A percentile compares a stretch with the other conserved stretches of the same genome.
These are phyloP conservation scores for Perodicticus potto DNA, from an alignment of 2,797 vertebrate species.

Conservation along the genomic window DNA sequence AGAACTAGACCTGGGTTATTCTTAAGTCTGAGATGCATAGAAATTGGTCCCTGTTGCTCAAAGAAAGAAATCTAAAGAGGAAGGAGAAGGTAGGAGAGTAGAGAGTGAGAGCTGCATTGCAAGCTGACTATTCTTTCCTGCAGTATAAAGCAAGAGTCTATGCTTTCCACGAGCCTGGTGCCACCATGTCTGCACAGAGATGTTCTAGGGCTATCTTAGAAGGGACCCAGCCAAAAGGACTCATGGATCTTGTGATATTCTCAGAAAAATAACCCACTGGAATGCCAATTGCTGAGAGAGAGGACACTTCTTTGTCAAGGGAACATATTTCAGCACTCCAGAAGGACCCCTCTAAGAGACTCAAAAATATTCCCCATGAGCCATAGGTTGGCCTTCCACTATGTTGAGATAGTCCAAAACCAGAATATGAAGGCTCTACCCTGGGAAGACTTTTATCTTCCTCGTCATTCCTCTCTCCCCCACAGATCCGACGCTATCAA, in stretches of 20 bases:
- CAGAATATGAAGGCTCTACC: neutral
- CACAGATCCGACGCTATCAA: fast-evolving
- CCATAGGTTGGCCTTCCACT: neutral
- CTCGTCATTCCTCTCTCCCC: neutral
- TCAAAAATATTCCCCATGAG: fast-evolving
- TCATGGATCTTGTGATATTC: too few species aligned
- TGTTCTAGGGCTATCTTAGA: neutral
- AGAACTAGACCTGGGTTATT: neutral
- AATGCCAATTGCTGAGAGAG: neutral
- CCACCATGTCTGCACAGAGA: fast-evolving
- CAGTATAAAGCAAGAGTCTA: neutral
- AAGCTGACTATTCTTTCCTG: fast-evolving
- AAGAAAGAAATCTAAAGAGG: neutral
- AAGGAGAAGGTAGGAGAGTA: fast-evolving
- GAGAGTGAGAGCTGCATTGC: too few species aligned
- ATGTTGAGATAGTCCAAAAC: neutral
- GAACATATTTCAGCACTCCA: neutral
- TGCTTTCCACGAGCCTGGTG: fast-evolving
- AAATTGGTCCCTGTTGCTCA: neutral
- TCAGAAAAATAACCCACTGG: fast-evolving
- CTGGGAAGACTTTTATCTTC: neutral
- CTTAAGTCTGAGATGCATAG: neutral
- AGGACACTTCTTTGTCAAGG: neutral
- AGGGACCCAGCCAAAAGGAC: neutral
- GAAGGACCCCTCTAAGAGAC: neutral